These are phyloP conservation scores for Hydroisotoma schaefferi DNA, from an alignment of 2,888 invertebrate genomes.

Conservation along the genomic window DNA sequence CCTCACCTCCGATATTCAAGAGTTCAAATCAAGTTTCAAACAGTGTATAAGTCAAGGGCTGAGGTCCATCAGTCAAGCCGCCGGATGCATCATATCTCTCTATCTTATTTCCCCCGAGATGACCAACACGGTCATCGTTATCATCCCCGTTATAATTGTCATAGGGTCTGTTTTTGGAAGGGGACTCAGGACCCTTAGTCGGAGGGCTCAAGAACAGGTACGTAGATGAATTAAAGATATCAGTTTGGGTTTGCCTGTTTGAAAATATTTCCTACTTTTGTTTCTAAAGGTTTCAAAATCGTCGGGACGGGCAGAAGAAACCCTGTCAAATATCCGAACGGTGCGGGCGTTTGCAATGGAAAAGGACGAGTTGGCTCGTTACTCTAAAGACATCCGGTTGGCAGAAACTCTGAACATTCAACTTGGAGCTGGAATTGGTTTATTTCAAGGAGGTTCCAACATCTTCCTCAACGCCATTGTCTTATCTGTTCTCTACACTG, in stretches of 20 bases:
- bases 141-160: conserved; percentile 78
- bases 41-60: conserved; percentile 88
- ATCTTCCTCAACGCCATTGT: conserved; percentile 81
- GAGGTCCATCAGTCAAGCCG: conserved; percentile 74
- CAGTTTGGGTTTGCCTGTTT: conserved; percentile 5
- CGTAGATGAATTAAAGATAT: not conserved
- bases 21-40: conserved; percentile 96
- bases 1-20: conserved; percentile 88
- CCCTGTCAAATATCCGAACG: conserved; percentile 86
- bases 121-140: conserved; percentile 76
- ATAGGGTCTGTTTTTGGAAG: conserved; percentile 81
- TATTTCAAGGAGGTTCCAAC: conserved; percentile 82
- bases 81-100: conserved; percentile 74
- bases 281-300: conserved; percentile 19
- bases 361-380: conserved; percentile 70
- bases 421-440: conserved; percentile 83
- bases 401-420: conserved; percentile 70
- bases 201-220: conserved; percentile 79
- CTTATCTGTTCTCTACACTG: conserved; percentile 81
- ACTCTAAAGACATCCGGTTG: conserved; percentile 68
- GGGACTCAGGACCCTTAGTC: conserved; percentile 70
- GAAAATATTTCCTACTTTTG: conserved; percentile 5
- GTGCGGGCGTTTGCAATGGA: conserved; percentile 94
- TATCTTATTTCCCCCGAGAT: conserved; percentile 85
- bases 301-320: conserved; percentile 70